These are phyloP conservation scores for Platichthys flesus DNA, from an alignment of 2,113 vertebrate species.

Conservation along the genomic window DNA sequence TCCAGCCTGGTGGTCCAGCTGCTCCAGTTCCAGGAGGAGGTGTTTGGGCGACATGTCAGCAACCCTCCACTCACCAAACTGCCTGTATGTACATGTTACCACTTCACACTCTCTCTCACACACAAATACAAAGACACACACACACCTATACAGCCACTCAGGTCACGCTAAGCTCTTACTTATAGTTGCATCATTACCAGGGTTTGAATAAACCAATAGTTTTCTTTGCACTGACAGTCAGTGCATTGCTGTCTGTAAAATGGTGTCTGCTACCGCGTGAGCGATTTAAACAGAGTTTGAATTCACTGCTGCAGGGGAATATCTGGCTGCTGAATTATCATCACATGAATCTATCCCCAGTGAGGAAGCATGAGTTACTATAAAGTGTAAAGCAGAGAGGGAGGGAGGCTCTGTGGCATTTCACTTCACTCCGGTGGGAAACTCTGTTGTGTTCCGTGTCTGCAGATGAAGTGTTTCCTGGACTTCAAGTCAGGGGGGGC, in stretches of 20 bases:
- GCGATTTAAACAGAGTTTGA: too few species aligned
- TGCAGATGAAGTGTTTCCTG: conserved; percentile 96
- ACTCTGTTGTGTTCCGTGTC: conserved; percentile 25
- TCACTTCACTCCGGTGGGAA: background rate
- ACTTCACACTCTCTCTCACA: too few species aligned
- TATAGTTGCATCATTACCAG: background rate
- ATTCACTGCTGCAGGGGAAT: too few species aligned
- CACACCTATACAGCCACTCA: too few species aligned
- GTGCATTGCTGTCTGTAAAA: background rate
- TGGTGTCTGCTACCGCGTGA: too few species aligned
- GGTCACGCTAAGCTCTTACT: background rate
- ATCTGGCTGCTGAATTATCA: too few species aligned
- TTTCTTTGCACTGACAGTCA: too few species aligned
- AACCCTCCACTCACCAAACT: conserved; percentile 96
- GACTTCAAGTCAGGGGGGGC: conserved; percentile 98
- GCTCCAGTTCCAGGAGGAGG: conserved; percentile 97
- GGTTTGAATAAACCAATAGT: too few species aligned
- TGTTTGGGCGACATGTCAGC: conserved; percentile 97
- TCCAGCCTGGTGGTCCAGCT: conserved; percentile 97
- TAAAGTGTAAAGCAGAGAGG: background rate
- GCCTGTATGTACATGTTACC: conserved; percentile 79
- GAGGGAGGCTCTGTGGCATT: background rate
- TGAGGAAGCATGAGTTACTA: background rate
- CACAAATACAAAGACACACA: background rate
- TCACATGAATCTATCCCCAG: too few species aligned